These are phyloP conservation scores for Cyphomyrus plagiostoma DNA, from an alignment of 2,113 vertebrate genomes.

Conservation along the genomic window DNA sequence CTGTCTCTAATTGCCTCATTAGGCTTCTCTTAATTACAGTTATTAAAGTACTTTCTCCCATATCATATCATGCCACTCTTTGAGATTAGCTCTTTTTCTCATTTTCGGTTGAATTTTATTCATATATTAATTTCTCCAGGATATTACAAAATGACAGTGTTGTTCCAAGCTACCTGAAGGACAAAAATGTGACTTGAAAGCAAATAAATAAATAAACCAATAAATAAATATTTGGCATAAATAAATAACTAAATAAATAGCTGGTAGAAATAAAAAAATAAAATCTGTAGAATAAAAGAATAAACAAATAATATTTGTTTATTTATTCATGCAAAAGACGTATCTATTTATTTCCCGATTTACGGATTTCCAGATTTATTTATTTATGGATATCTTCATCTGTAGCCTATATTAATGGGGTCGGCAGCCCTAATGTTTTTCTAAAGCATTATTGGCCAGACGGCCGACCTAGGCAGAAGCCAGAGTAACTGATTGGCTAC, in stretches of 20 bases:
- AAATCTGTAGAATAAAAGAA: not conserved
- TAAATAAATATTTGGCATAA: not conserved
- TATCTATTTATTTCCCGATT: not conserved
- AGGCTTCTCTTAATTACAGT: slow-evolving; percentile 57
- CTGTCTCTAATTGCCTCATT: slow-evolving; percentile 65
- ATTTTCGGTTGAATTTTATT: slow-evolving; percentile 34
- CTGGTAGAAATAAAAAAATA: not conserved
- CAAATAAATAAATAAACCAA: not conserved
- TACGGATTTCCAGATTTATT: not conserved
- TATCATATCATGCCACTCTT: slow-evolving; percentile 47
- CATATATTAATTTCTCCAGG: not conserved
- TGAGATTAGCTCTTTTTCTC: slow-evolving; percentile 34
- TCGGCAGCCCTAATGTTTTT: not conserved
- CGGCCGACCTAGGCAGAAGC: not conserved
- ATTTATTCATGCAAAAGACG: not conserved
- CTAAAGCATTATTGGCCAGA: not conserved
- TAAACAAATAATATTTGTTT: not conserved
- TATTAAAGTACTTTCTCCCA: slow-evolving; percentile 57
- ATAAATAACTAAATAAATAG: not conserved
- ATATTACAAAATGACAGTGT: not conserved
- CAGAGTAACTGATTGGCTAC: not conserved
- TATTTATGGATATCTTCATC: not conserved
- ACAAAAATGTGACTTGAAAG: not conserved
- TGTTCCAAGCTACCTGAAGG: not conserved
- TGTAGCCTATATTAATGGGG: not conserved